phyloP scores from a whole-genome alignment of 2,888 invertebrate species.

The Eledona agricola region DNA sequence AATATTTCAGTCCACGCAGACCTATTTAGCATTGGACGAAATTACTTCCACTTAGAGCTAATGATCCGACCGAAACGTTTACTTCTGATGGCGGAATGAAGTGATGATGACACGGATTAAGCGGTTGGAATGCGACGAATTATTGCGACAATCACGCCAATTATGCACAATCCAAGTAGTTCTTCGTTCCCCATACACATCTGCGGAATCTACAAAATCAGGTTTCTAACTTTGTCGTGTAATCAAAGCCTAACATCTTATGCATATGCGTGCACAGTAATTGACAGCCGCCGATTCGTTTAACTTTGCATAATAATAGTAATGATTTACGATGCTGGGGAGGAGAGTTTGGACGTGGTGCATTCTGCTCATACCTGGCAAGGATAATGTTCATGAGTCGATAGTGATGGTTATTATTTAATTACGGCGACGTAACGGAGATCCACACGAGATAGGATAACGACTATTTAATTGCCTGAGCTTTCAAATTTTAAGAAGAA shows the following conservation, averaged over 20 bases:
- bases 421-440: not conserved
- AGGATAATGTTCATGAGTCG: not conserved
- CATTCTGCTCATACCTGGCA: not conserved
- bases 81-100: slow-evolving; percentile 11
- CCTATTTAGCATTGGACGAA: slow-evolving; percentile 7
- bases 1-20: slow-evolving; percentile 6
- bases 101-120: slow-evolving; percentile 16
- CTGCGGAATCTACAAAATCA: too few species aligned
- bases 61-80: slow-evolving; percentile 7
- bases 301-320: too few species aligned
- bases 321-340: slow-evolving; percentile 3
- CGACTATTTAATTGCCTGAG: slow-evolving; percentile 18
- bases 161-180: slow-evolving; percentile 10
- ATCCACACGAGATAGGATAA: slow-evolving; percentile 6
- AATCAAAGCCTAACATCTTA: slow-evolving; percentile 6
- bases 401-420: slow-evolving; percentile 2
- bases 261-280: slow-evolving; percentile 12
- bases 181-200: not conserved
- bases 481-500: too few species aligned
- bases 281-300: slow-evolving; percentile 8
- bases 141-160: slow-evolving; percentile 17
- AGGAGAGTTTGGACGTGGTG: slow-evolving; percentile 6
- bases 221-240: too few species aligned
- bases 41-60: slow-evolving; percentile 5
- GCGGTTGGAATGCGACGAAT: slow-evolving; percentile 11